Conservation (phyloP, 2,113 vertebrate species). For the Tor tambroides region DNA sequence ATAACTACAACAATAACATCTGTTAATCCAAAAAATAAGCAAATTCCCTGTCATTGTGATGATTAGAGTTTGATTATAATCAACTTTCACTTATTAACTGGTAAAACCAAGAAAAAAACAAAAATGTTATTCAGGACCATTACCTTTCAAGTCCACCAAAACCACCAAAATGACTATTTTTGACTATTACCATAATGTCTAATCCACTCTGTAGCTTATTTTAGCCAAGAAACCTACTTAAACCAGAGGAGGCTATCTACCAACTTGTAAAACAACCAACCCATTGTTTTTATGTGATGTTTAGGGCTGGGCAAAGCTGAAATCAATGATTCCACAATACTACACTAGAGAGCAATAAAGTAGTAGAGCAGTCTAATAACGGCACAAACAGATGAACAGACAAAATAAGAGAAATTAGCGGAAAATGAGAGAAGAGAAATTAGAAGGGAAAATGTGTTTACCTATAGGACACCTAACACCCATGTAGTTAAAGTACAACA, state of each 20-base stretch:
- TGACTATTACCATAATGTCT: background rate
- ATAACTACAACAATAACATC: background rate
- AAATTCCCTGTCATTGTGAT: background rate
- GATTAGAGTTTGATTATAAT: background rate
- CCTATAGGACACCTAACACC: background rate
- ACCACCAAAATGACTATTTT: background rate
- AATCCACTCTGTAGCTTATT: background rate
- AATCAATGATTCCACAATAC: background rate
- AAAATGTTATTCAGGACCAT: background rate
- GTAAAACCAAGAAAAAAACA: background rate
- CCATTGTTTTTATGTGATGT: background rate
- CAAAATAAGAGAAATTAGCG: background rate
- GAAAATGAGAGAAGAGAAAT: background rate
- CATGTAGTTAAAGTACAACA: background rate
- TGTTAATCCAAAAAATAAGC: background rate
- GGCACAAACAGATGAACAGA: background rate
- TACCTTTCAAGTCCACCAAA: background rate
- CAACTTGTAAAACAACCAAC: background rate
- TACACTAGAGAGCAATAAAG: slow-evolving; percentile 10
- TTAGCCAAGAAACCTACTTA: background rate
- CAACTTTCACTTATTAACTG: background rate
- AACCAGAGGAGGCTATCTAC: background rate
- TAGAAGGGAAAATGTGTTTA: background rate
- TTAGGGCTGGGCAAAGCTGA: background rate
- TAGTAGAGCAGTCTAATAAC: background rate